phyloP scores from a whole-genome alignment of 2,797 vertebrate species.

The Myotis daubentonii region DNA sequence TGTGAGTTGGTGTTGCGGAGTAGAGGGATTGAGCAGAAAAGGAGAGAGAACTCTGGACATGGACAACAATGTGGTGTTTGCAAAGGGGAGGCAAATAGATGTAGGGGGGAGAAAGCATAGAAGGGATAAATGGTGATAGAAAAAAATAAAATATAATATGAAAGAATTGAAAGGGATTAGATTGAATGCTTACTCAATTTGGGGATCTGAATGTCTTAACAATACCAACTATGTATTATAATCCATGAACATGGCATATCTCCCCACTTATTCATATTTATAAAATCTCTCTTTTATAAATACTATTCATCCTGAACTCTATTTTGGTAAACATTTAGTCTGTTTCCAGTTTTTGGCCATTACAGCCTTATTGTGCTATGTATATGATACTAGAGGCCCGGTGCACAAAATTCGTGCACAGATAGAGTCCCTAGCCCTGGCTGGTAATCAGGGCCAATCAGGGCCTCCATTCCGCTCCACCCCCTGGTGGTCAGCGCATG shows the following conservation, averaged over 20 bases:
- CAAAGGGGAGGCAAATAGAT: too few relatives aligned
- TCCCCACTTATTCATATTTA: not conserved
- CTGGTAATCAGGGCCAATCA: too few relatives aligned
- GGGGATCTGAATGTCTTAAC: not conserved
- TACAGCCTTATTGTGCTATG: not conserved
- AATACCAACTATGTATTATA: not conserved
- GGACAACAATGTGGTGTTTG: not conserved
- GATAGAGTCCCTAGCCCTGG: too few relatives aligned
- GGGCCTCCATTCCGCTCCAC: too few relatives aligned
- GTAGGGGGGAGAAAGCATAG: not conserved
- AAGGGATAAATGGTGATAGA: not conserved
- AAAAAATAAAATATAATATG: not conserved
- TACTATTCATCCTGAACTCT: not conserved
- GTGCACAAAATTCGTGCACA: too few relatives aligned
- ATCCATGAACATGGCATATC: not conserved
- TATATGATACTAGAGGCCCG: not conserved
- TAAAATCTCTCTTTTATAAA: not conserved
- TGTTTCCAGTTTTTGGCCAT: not conserved
- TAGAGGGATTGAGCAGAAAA: not conserved
- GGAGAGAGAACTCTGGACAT: not conserved
- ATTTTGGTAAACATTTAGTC: too few relatives aligned
- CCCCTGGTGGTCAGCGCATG: too few relatives aligned
- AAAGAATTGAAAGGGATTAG: not conserved
- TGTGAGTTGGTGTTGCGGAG: not conserved
- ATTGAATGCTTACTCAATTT: not conserved